phyloP scores from a whole-genome alignment of 2,797 vertebrate genomes.

The Serranus cabrilla region DNA sequence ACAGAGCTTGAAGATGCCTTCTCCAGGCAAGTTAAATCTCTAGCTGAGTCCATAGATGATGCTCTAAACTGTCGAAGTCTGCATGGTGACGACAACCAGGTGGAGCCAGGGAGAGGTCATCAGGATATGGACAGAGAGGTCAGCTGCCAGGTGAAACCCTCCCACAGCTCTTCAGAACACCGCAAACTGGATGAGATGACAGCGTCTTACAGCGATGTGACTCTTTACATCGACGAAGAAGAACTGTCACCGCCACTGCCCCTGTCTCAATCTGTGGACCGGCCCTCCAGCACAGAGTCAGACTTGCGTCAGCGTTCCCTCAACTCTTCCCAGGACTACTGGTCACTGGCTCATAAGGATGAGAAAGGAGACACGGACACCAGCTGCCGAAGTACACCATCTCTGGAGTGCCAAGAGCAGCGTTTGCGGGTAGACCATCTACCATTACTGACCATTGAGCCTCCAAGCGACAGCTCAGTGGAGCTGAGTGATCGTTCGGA shows the following conservation, averaged over 20 bases:
- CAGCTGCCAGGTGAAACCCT: conserved; percentile 83
- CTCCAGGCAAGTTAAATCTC: conserved; percentile 96
- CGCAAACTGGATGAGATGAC: conserved; percentile 95
- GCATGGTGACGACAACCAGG: conserved; percentile 89
- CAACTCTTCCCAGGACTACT: conserved; percentile 92
- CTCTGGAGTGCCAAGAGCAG: conserved; percentile 92
- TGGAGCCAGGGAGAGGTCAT: conserved; percentile 80
- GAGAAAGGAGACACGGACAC: conserved; percentile 94
- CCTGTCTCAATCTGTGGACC: conserved; percentile 88
- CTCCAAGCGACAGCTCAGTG: conserved; percentile 95
- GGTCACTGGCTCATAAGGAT: conserved; percentile 93
- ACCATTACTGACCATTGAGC: conserved; percentile 94
- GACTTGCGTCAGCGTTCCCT: conserved; percentile 90
- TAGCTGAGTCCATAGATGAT: conserved; percentile 97
- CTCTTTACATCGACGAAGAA: conserved; percentile 97
- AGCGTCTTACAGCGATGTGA: conserved; percentile 96
- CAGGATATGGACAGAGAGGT: conserved; percentile 88
- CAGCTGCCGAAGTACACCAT: conserved; percentile 95
- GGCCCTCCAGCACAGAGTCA: conserved; percentile 91
- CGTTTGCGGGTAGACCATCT: conserved; percentile 92
- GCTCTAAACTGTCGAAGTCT: conserved; percentile 96
- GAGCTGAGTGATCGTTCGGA: conserved; percentile 96
- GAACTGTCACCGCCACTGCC: conserved; percentile 95
- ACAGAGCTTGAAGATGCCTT: conserved; percentile 98
- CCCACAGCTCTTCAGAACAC: conserved; percentile 84